phyloP scores from a whole-genome alignment of 1,140 invertebrate genomes.

The Pogonomyrmex californicus region DNA sequence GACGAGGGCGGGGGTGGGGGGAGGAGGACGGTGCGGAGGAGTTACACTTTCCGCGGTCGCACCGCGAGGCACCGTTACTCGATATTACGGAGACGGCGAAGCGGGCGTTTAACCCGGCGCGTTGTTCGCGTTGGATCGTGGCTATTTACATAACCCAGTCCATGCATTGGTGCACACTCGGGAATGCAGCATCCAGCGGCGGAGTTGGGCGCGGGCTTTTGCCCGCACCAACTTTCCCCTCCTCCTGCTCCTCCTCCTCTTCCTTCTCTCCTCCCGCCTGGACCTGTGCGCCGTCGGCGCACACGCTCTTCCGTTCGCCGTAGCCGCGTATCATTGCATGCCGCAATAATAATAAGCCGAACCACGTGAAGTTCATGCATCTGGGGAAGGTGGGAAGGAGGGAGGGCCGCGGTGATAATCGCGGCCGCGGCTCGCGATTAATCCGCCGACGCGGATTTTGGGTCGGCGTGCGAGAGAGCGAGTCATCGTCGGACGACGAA shows the following conservation, averaged over 20 bases:
- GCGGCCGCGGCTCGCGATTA: not conserved
- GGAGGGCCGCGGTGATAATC: not conserved
- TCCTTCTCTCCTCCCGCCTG: not conserved
- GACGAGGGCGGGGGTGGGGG: not conserved
- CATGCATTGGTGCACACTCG: slow-evolving; percentile 42
- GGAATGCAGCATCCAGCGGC: slow-evolving; percentile 56
- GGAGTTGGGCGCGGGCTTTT: slow-evolving; percentile 5
- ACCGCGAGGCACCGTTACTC: slow-evolving; percentile 49
- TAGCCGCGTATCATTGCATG: slow-evolving; percentile 21
- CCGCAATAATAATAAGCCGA: slow-evolving; percentile 48
- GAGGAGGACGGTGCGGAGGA: slow-evolving; percentile 16
- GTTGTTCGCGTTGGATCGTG: slow-evolving; percentile 46
- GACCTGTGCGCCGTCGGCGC: not conserved
- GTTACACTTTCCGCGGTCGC: slow-evolving; percentile 31
- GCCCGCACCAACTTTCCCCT: not conserved
- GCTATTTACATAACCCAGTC: slow-evolving; percentile 60
- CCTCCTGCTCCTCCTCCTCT: not conserved
- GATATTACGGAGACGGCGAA: slow-evolving; percentile 38
- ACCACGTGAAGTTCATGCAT: slow-evolving; percentile 7
- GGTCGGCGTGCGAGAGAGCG: not conserved
- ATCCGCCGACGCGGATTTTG: not conserved
- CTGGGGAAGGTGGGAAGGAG: not conserved
- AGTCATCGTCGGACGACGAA: not conserved
- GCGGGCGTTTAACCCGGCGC: slow-evolving; percentile 38
- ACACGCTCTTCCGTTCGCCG: slow-evolving; percentile 35